Evolutionary conservation across 2,113 vertebrate species (phyloP).

Genomic region (Pungitius pungitius): DNA sequence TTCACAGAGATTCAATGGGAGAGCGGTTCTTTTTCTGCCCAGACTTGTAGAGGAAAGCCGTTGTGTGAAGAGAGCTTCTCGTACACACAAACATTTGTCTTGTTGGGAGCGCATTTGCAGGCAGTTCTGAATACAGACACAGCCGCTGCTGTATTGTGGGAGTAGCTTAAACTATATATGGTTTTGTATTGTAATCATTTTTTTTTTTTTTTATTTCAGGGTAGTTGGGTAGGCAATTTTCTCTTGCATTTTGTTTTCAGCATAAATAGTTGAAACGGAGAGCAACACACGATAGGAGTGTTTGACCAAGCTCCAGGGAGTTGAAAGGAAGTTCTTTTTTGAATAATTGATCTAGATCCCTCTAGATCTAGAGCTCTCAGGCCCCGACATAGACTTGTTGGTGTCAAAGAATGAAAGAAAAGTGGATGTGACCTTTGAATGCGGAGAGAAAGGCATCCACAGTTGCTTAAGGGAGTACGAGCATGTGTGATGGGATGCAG

Average conservation of each 20-base stretch:
- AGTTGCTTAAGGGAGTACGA: constrained; percentile 13
- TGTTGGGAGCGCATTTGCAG: constrained; percentile 43
- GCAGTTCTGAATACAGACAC: constrained; percentile 31
- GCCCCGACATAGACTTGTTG: not conserved
- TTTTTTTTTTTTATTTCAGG: constrained; percentile 6
- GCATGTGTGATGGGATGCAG: constrained; percentile 7
- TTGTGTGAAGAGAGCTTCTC: constrained; percentile 50
- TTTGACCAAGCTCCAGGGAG: not conserved
- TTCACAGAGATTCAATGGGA: constrained; percentile 32
- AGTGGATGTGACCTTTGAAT: constrained; percentile 13
- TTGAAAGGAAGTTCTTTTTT: not conserved
- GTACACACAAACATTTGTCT: constrained; percentile 60
- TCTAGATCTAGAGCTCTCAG: not conserved
- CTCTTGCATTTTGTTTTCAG: constrained; percentile 15
- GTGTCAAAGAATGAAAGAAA: constrained; percentile 1
- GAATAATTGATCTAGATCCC: not conserved
- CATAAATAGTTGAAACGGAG: constrained; percentile 8
- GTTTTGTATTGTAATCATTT: constrained; percentile 33
- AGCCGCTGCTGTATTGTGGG: constrained; percentile 38
- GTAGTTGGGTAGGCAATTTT: not conserved
- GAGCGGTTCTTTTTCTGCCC: constrained; percentile 46
- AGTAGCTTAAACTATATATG: constrained; percentile 49
- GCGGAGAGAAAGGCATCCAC: not conserved
- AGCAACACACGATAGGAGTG: constrained; percentile 4
- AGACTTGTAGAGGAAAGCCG: constrained; percentile 71